Percentiles rank a stretch among this genome's conserved stretches.
phyloP scores from a whole-genome alignment of 2,888 invertebrate species.

The Harpagoxenus sublaevis region DNA sequence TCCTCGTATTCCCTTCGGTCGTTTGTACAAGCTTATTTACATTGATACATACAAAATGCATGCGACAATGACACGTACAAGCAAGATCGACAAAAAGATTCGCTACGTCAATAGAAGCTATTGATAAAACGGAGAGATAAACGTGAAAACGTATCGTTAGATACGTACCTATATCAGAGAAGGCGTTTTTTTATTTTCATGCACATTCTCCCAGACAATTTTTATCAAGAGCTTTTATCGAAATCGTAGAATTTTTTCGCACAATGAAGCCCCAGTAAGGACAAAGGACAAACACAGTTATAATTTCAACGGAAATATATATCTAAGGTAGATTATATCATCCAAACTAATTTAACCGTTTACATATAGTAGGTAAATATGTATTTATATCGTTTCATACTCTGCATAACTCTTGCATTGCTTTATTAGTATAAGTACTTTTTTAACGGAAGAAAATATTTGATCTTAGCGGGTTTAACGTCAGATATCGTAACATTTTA shows the following conservation, averaged over 20 bases:
- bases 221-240: constrained; percentile 53
- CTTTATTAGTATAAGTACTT: constrained; percentile 31
- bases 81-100: constrained; percentile 57
- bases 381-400: constrained; percentile 20
- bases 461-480: constrained; percentile 41
- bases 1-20: constrained; percentile 25
- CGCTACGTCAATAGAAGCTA: constrained; percentile 52
- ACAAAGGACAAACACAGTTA: constrained; percentile 60
- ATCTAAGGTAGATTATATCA: constrained; percentile 12
- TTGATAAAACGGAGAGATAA: constrained; percentile 46
- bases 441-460: constrained; percentile 14
- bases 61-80: constrained; percentile 70
- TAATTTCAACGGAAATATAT: constrained; percentile 32
- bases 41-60: constrained; percentile 69
- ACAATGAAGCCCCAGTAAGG: constrained; percentile 51
- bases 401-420: constrained; percentile 41
- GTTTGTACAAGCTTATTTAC: constrained; percentile 73
- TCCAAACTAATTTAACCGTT: constrained; percentile 12
- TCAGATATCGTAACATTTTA: constrained; percentile 47
- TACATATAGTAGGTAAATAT: neutral
- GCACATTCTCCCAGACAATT: neutral
- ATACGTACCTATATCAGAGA: neutral
- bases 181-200: neutral
- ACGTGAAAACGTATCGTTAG: neutral
- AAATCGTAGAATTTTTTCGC: constrained; percentile 45